These are phyloP conservation scores for Thereva nobilitata DNA, from an alignment of 2,888 invertebrate species.

Conservation along the genomic window DNA sequence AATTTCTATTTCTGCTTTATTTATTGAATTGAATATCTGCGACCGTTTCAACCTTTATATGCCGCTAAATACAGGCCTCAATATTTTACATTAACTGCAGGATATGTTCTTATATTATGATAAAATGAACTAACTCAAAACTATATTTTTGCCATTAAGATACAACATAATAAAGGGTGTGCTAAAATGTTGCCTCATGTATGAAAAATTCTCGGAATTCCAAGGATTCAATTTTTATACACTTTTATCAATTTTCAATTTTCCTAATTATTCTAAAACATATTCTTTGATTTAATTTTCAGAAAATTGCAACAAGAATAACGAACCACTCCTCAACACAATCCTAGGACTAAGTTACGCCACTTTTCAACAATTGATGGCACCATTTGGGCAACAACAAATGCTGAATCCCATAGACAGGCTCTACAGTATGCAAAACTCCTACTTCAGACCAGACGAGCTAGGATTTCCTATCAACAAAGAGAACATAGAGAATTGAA, in stretches of 20 bases:
- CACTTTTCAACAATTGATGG: constrained; percentile 59
- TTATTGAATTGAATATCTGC: too few species aligned
- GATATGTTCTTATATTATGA: too few species aligned
- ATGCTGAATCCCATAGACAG: constrained; percentile 67
- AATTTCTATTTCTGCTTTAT: too few species aligned
- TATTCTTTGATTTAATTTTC: constrained; percentile 1
- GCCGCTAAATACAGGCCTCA: too few species aligned
- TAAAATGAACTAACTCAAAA: too few species aligned
- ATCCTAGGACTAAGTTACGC: constrained; percentile 57
- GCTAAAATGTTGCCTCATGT: too few species aligned
- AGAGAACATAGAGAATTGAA: constrained; percentile 49
- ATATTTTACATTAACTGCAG: too few species aligned
- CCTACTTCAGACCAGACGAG: constrained; percentile 66
- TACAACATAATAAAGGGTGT: too few species aligned
- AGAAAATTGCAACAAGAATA: constrained; percentile 58
- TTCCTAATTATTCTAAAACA: not conserved
- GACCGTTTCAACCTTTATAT: too few species aligned
- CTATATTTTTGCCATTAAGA: too few species aligned
- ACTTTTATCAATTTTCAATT: not conserved
- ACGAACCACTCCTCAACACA: constrained; percentile 56
- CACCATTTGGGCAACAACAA: constrained; percentile 56
- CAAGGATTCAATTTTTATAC: too few species aligned
- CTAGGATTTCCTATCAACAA: constrained; percentile 52
- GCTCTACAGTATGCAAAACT: constrained; percentile 68
- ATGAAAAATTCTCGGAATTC: too few species aligned